Evolutionary conservation across 2,888 invertebrate species (phyloP), one percentile per base, ranked within the genome.

Genomic region (Patella ulyssiponensis): DNA sequence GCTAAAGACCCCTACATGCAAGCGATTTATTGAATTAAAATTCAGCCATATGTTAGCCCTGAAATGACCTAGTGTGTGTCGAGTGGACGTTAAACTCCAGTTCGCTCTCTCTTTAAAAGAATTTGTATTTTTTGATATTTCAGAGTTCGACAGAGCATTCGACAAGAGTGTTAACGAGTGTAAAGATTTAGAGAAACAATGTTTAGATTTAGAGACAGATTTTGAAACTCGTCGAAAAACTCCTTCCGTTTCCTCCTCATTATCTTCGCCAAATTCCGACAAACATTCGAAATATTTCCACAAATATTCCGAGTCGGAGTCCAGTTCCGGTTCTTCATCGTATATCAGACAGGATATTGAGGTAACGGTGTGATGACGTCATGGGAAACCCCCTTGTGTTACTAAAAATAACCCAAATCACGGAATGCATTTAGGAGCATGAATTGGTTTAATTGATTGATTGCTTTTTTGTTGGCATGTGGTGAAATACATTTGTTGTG

Each of bases 291-390:
- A 23, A 64, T 64, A 64, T 64, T 64, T 64, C 64, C 64, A 64
- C 14, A 64, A 64, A 64, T 64, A 64, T 64, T 64, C 64, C 64
- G 64, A 64, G 64, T 64, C 64, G 14, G 64, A 64, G 23, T 64
- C 64, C 1, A 64, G 64, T 64, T 64, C 64, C 23, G 64, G 64
- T 64, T 23, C 20, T 11, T 64, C 64, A 3, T 64, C 64, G 14
- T 64, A 23, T 23, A 64, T 64, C 1, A 64, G 64, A 64, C 64
- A 64, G 15, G 64, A 64, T 64, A 23, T 64, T 12, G 64, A 64
- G 64, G 64, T 64, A 64, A 64, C 64, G 64, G 64, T 64, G 64
- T 64, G 64, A 64, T 23, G 9, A 44, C 44, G 44, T 44, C 44
- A 44, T 44, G 9, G 44, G 9, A 9, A 44, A 7, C 44, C 44